Percentiles rank a stretch among this genome's conserved stretches.
These are phyloP conservation scores for Melieria picta DNA, from an alignment of 2,888 invertebrate genomes.

Conservation along the genomic window DNA sequence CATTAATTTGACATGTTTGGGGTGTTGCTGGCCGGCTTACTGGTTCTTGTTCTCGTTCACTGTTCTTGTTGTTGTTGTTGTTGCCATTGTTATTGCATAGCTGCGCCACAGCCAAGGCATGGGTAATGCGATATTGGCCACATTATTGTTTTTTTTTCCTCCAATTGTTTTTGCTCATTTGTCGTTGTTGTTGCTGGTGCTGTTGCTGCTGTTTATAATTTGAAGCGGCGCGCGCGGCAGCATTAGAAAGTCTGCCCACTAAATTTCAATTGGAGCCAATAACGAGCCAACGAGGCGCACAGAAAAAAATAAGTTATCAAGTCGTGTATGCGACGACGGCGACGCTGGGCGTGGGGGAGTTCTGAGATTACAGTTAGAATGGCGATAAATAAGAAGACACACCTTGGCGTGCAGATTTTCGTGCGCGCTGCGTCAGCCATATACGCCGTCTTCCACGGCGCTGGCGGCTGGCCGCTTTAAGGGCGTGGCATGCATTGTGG, in stretches of 20 bases:
- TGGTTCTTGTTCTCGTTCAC: not conserved
- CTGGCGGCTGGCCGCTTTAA: too few relatives aligned
- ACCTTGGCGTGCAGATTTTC: not conserved
- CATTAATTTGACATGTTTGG: constrained; percentile 48
- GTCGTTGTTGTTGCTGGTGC: not conserved
- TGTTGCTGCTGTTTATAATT: not conserved
- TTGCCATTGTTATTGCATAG: constrained; percentile 7
- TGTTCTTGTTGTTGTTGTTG: constrained; percentile 1
- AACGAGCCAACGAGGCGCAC: not conserved
- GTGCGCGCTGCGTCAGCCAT: too few relatives aligned
- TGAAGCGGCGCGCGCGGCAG: not conserved
- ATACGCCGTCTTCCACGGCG: too few relatives aligned
- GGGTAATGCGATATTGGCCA: too few relatives aligned
- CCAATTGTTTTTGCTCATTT: too few relatives aligned
- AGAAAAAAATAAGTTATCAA: not conserved
- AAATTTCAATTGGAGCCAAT: not conserved
- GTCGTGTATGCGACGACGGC: not conserved
- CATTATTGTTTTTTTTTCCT: too few relatives aligned
- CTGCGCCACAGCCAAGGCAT: too few relatives aligned
- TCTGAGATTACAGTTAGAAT: not conserved
- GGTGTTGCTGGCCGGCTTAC: not conserved
- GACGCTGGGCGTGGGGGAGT: not conserved
- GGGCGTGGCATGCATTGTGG: too few relatives aligned
- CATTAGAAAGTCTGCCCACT: not conserved
- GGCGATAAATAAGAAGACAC: constrained; percentile 1